phyloP scores from a whole-genome alignment of 2,888 invertebrate species.

The Aphelenchoides bicaudatus region DNA sequence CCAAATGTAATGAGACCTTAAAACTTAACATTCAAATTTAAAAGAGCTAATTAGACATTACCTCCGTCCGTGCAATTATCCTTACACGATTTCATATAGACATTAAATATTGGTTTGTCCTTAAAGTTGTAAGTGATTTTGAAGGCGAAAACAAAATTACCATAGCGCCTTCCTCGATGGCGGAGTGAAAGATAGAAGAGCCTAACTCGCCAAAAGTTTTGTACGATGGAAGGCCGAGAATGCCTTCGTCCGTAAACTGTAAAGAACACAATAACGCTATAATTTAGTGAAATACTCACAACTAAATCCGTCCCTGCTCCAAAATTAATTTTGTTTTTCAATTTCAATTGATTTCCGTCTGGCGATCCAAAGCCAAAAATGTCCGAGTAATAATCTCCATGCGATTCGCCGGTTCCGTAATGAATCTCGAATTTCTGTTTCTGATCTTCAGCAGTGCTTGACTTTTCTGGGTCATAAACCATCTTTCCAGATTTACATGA shows the following conservation, averaged over 20 bases:
- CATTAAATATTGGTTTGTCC: not conserved
- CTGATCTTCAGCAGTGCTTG: not conserved
- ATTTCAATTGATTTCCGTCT: conserved; percentile 9
- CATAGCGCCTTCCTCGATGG: conserved; percentile 1
- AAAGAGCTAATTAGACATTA: not conserved
- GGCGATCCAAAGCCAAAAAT: conserved; percentile 13
- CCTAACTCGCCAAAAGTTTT: not conserved
- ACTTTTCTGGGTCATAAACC: conserved; percentile 15
- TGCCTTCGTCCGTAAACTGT: conserved; percentile 7
- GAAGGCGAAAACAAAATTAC: not conserved
- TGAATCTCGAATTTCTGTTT: not conserved
- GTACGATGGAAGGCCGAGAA: conserved; percentile 8
- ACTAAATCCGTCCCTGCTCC: conserved; percentile 2
- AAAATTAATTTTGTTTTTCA: conserved; percentile 8
- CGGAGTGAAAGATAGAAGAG: not conserved
- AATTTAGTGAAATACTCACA: not conserved
- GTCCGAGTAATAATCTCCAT: conserved; percentile 3
- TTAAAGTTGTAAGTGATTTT: not conserved
- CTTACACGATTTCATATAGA: conserved; percentile 1
- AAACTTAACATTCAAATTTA: not conserved
- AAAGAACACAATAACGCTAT: not conserved
- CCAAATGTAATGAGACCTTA: conserved; percentile 12
- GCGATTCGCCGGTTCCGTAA: conserved; percentile 15
- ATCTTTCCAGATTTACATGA: conserved; percentile 1
- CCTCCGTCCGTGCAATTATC: conserved; percentile 18